Base-by-base conservation (phyloP, 2,888 invertebrate species). In the Drosophila demipolita region DNA sequence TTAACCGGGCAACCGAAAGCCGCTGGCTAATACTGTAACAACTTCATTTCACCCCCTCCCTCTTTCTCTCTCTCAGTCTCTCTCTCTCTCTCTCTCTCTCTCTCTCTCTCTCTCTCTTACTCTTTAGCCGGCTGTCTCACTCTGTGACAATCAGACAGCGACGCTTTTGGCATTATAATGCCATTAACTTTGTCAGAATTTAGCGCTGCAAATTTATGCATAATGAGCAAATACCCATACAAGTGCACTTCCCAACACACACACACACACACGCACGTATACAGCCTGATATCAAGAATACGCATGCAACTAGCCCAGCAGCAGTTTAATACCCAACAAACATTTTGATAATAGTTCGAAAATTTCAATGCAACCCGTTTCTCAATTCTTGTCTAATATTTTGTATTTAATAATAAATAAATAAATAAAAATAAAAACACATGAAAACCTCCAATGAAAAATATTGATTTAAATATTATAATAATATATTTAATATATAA, bases 171-270 rank as follows among this genome's bases (percentile, higher is more conserved):
- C 78, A 87, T 89, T 91, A 88, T 91, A 91, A 90, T 85, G 85
- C 87, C 90, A 90, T 90, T 91, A 90, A 87, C 90, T 90, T 87
- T 88, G 90, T 73, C 90, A 89, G 88, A 91, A 90, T 88, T 89
- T 83, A 87, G 82, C 82, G 82, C 79, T 78, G 76, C 81, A 73
- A 83, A 86, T 82, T 89, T 89, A 81, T 90, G 90, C 82, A 90
- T 90, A 88, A 89, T 87, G 90, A 90, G 90, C 80, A 66, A 62
- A 61, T 66, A 60, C 50, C 65, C 52, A 52, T 53, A 55, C 59
- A 58, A 58, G 60, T 52, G 60, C 40, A 50, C 17, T 36, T 49
- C 38, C 54, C 32, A 48, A 32, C 38, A 35, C 53, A 33, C 36
- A 45, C 48, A 38, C 35, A 36, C 52, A 26, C 36, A 52, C 23